Base-by-base conservation (phyloP, 2,113 vertebrate species). In the Spheniscus mendiculus region DNA sequence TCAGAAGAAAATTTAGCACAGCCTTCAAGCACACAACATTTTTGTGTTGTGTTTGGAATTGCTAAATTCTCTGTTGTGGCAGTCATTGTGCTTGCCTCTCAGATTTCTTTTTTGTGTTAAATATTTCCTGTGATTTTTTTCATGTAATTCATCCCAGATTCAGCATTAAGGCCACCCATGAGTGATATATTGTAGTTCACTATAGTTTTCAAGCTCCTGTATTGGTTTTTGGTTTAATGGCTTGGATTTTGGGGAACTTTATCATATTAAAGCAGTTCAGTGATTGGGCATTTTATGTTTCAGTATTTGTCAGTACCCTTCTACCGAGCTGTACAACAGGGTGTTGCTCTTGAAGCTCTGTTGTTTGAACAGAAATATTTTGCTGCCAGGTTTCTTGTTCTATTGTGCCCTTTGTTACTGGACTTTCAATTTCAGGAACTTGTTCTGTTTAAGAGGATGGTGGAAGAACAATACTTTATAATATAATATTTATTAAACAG, bases 381-480 rank as follows among this genome's bases (percentile, higher is more conserved):
- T 81, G n/a, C 63, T 95, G 94, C 79, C 86, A 93, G 59, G 63
- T 93, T 92, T 93, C 83, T 87, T 89, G n/a, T 92, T 89, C 59
- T 87, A 3, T 81, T 93, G 67, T 89, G 49, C 40, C 66, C 47
- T 84, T 92, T 92, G 63, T 87, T 71, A 63, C 21, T 15, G 16
- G 47, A 56, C 59, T 91, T 97, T 82, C 55, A 88, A 83, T 93
- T 89, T 97, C 79, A 96, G 92, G 94, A 95, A 92, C 86, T 89
- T 76, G 25, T 84, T 93, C 87, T 81, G 55, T 89, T 89, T 85
- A 76, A 83, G 66, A 88, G 22, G 52, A 61, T 15, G 62, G 58
- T 45, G 34, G 50, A 78, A 89, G 80, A 95, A 96, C 80, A 97
- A 93, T 96, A 67, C 63, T 86, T 88, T 59, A 36, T 47, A 81